A percentile compares a stretch with the other conserved stretches of the same genome.
These are phyloP conservation scores for Benitochromis conjunctus DNA, from an alignment of 2,113 vertebrate species.

Conservation along the genomic window DNA sequence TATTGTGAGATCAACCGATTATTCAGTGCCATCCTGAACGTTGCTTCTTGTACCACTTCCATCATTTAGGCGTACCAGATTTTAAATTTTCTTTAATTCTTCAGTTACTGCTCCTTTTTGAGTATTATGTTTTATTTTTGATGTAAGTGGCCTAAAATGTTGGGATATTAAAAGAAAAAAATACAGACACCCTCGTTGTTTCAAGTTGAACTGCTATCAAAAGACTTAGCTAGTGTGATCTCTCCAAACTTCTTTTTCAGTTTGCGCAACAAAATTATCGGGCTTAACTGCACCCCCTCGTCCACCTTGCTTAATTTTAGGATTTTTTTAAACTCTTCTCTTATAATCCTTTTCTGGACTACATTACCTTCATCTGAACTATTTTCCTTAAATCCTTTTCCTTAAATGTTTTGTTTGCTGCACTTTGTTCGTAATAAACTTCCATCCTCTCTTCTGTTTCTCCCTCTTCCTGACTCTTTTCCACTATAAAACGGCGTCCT, in stretches of 20 bases:
- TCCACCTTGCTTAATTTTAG: background rate
- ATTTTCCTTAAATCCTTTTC: background rate
- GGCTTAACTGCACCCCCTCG: background rate
- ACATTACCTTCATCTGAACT: accelerated
- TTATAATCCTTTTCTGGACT: background rate
- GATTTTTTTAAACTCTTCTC: background rate
- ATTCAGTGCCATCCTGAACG: background rate
- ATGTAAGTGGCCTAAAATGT: background rate
- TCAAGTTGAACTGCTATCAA: background rate
- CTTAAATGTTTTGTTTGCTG: background rate
- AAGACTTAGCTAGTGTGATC: background rate
- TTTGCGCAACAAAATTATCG: background rate
- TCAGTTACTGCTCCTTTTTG: background rate
- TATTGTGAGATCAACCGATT: background rate
- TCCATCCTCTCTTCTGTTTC: background rate
- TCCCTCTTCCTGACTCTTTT: background rate
- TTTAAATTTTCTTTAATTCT: background rate
- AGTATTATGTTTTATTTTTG: background rate
- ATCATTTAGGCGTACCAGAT: background rate
- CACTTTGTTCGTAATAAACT: background rate
- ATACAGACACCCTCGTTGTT: background rate
- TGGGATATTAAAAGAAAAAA: background rate
- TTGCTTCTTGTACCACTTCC: background rate
- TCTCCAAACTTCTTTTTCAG: background rate
- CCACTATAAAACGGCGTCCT: background rate